Conservation (phyloP, 2,113 vertebrate species). For the Gulo gulo region DNA sequence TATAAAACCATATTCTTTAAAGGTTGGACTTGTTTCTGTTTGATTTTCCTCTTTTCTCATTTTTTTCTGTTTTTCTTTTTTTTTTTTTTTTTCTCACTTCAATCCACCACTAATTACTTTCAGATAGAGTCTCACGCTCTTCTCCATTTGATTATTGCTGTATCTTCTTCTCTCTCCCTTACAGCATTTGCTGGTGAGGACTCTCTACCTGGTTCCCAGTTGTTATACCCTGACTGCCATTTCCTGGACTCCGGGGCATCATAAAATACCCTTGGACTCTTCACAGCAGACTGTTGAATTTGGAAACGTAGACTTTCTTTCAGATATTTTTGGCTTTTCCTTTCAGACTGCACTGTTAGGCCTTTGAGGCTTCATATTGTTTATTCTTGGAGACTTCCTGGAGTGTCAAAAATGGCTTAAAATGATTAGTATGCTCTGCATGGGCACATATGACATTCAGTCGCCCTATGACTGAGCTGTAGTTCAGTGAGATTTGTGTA, state of each 20-base stretch:
- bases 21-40: background rate
- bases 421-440: conserved; percentile 59
- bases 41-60: background rate
- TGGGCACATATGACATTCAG: conserved; percentile 70
- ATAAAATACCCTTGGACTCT: conserved; percentile 48
- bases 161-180: background rate
- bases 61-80: background rate
- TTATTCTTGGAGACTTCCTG: conserved; percentile 74
- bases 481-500: conserved; percentile 76
- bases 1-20: conserved; percentile 15
- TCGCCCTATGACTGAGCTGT: conserved; percentile 53
- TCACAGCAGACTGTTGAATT: conserved; percentile 57
- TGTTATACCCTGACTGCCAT: background rate
- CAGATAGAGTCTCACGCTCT: background rate
- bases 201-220: background rate
- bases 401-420: conserved; percentile 74
- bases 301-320: conserved; percentile 48
- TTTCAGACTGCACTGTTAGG: conserved; percentile 45
- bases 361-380: conserved; percentile 60
- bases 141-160: background rate
- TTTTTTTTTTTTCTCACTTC: background rate
- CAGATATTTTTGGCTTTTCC: conserved; percentile 67
- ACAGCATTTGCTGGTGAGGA: background rate
- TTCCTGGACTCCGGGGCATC: conserved; percentile 25
- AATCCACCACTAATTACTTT: background rate